A percentile compares a stretch with the other conserved stretches of the same genome.
Evolutionary conservation across 2,888 invertebrate species (phyloP).

Genomic region (Leptinotarsa tumamoca): DNA sequence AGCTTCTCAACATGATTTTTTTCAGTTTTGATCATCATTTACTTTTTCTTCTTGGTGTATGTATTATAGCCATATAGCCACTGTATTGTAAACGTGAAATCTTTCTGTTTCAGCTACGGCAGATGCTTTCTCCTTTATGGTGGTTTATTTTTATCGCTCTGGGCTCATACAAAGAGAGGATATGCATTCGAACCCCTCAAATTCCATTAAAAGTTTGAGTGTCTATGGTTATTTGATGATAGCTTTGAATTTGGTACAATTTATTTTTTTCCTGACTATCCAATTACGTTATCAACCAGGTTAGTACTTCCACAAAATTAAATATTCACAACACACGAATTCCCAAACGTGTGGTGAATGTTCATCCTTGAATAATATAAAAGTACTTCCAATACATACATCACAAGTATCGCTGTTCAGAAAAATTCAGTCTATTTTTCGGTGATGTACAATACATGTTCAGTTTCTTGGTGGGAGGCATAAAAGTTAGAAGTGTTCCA

Average conservation of each 20-base stretch:
- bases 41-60: no score
- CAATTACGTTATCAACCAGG: not conserved
- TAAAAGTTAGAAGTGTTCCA: no score
- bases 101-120: conserved; percentile 1
- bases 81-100: not conserved
- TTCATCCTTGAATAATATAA: no score
- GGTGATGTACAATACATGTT: no score
- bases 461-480: no score
- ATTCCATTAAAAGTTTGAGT: not conserved
- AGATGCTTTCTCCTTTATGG: conserved; percentile 1
- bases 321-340: not conserved
- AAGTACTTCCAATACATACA: no score
- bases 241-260: not conserved
- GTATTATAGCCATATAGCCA: no score
- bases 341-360: no score
- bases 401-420: no score
- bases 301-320: not conserved
- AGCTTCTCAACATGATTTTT: no score
- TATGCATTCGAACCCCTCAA: not conserved
- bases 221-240: conserved; percentile 3
- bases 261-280: not conserved
- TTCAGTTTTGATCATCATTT: no score
- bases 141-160: conserved; percentile 5
- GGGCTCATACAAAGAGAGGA: not conserved
- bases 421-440: no score